phyloP scores from a whole-genome alignment of 2,888 invertebrate genomes.

The Lacanobia oleracea region DNA sequence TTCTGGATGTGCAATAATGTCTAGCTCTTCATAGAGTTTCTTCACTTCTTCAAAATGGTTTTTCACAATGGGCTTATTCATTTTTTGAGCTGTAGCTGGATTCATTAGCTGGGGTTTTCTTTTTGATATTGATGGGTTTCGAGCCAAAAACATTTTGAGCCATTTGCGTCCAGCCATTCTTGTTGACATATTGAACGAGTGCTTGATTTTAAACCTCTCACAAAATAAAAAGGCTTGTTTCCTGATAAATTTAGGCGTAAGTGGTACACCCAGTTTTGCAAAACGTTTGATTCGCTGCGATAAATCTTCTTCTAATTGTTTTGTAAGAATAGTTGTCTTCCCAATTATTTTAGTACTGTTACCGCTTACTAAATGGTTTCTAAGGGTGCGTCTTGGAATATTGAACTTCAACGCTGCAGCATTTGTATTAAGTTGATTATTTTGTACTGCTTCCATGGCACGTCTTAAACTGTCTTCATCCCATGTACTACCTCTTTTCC shows the following conservation, averaged over 20 bases:
- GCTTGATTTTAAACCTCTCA: conserved; percentile 15
- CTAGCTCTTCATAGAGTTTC: conserved; percentile 13
- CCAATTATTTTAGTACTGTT: conserved; percentile 16
- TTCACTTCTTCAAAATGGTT: conserved; percentile 11
- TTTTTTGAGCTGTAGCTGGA: conserved; percentile 4
- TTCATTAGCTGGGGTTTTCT: not conserved
- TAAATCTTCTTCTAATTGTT: conserved; percentile 64
- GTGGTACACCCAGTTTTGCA: conserved; percentile 64
- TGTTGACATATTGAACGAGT: conserved; percentile 10
- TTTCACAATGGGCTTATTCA: conserved; percentile 1
- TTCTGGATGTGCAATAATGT: conserved; percentile 14
- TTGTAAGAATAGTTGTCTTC: conserved; percentile 9
- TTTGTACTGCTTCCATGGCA: conserved; percentile 63
- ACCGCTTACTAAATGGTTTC: conserved; percentile 59
- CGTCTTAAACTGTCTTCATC: conserved; percentile 55
- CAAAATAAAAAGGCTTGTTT: conserved; percentile 24
- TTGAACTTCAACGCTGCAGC: conserved; percentile 50
- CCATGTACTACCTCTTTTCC: conserved; percentile 54
- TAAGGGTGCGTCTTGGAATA: conserved; percentile 66
- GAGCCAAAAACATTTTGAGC: conserved; percentile 1
- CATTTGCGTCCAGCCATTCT: conserved; percentile 12
- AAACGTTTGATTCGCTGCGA: conserved; percentile 65
- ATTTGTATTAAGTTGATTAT: conserved; percentile 56
- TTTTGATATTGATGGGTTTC: conserved; percentile 10
- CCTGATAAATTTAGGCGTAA: conserved; percentile 59